Percentiles rank a stretch among this genome's conserved stretches.
phyloP scores from a whole-genome alignment of 2,113 vertebrate species.

The Dicrurus megarhynchus region DNA sequence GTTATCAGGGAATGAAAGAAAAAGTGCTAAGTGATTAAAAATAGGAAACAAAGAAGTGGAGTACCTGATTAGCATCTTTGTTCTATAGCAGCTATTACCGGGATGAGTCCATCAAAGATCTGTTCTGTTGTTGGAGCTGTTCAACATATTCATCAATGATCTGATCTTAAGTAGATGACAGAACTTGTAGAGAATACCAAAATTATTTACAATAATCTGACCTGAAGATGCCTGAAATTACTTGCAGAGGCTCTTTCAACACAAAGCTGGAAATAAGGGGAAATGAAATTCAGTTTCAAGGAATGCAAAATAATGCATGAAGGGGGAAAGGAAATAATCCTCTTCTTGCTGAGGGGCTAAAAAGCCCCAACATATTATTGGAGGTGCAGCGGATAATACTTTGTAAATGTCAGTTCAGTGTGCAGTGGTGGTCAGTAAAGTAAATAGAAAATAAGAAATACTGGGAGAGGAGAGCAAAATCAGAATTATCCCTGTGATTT shows the following conservation, averaged over 20 bases:
- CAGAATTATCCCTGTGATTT: not conserved
- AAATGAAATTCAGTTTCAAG: not conserved
- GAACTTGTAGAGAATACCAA: not conserved
- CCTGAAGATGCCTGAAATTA: not conserved
- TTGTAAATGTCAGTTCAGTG: not conserved
- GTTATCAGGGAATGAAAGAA: not conserved
- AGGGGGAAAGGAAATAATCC: not conserved
- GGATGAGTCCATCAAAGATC: not conserved
- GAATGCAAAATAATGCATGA: not conserved
- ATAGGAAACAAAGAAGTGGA: not conserved
- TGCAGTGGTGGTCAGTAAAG: not conserved
- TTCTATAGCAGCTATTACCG: not conserved
- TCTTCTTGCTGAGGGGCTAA: not conserved
- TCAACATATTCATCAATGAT: not conserved
- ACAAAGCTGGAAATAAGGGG: not conserved
- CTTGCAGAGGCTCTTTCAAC: not conserved
- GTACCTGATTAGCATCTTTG: not conserved
- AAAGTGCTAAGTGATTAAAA: not conserved
- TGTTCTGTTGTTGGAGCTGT: not conserved
- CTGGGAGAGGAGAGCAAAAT: not conserved
- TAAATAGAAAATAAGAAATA: not conserved
- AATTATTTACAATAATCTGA: not conserved
- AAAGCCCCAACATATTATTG: not conserved
- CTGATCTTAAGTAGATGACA: not conserved
- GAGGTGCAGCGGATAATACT: not conserved